Evolutionary conservation across 2,113 vertebrate species (phyloP), one percentile per base, ranked within the genome.

Genomic region (Bettongia penicillata): DNA sequence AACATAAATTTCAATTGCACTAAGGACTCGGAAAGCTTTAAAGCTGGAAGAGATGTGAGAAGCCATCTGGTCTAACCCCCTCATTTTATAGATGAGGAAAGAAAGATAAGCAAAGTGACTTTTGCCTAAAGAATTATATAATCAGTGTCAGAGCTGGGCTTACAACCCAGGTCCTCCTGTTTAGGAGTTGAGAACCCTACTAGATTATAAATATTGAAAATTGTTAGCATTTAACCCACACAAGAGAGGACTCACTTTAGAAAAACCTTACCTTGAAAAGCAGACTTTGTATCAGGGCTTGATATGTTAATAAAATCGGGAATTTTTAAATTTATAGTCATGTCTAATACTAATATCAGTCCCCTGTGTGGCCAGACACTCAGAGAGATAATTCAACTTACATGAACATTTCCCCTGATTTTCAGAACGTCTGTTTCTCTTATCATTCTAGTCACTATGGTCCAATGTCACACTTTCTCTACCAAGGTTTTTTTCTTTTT

Each of bases 381-480:
- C 51, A 48, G 10, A n/a, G 93, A 95, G 23, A 48, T 53, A 14
- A 23, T 90, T 94, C 55, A 91, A 51, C 22, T 97, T 95, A 90
- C 43, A 51, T 98, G 98, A 98, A 97, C 95, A 97, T 97, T 95
- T 98, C 93, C 89, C 94, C 95, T 98, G 96, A 98, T 98, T 98
- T 98, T 89, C 94, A 97, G 92, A 96, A 93, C 31, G 25, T 97
- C 84, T 94, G 51, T 94, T 95, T 97, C 94, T 90, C 95, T 98
- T 97, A 90, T 97, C 97, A 97, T 97, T 97, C 91, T 95, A 91
- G 95, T 98, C 97, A 57, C 96, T 50, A 57, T 95, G 97, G 95
- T 93, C 93, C 93, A 97, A 61, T 98, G 97, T 97, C 1, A 3
- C 43, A 94, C 93, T 91, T 91, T 37, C 53, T 94, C 28, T 97